Evolutionary conservation across 1,140 invertebrate genomes (phyloP).

Genomic region (Amphibalanus amphitrite): DNA sequence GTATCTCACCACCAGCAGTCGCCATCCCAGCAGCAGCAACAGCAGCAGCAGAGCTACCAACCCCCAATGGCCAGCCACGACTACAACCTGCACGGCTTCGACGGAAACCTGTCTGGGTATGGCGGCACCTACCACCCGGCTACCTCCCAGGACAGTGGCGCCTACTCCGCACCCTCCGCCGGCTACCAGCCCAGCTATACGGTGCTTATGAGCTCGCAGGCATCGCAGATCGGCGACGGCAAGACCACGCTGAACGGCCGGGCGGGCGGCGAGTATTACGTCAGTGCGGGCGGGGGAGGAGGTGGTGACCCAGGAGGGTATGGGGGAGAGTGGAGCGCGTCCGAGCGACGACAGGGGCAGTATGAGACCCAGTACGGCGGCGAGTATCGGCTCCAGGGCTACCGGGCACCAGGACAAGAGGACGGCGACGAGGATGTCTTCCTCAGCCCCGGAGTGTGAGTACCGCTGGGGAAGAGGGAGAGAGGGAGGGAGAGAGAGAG

Average conservation of each 20-base stretch:
- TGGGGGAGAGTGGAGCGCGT: not conserved
- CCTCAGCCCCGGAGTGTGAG: not conserved
- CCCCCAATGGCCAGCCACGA: not conserved
- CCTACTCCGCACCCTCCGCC: not conserved
- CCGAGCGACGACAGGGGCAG: not conserved
- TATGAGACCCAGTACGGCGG: not conserved
- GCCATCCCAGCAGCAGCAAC: conserved; percentile 16
- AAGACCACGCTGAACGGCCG: not conserved
- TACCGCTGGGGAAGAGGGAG: not conserved
- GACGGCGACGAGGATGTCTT: not conserved
- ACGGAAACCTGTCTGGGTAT: not conserved
- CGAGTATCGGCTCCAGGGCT: not conserved
- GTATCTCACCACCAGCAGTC: conserved; percentile 4
- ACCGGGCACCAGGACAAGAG: not conserved
- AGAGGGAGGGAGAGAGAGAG: too few species aligned
- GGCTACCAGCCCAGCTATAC: not conserved
- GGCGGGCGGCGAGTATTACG: not conserved
- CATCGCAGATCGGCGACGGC: not conserved
- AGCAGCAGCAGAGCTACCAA: conserved; percentile 14
- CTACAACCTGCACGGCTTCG: not conserved
- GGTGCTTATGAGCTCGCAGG: not conserved
- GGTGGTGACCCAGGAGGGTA: not conserved
- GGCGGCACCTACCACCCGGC: not conserved
- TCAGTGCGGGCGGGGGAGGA: too few species aligned
- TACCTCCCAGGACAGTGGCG: not conserved